Conservation (phyloP, 1,140 invertebrate genomes). For the Atta colombica region DNA sequence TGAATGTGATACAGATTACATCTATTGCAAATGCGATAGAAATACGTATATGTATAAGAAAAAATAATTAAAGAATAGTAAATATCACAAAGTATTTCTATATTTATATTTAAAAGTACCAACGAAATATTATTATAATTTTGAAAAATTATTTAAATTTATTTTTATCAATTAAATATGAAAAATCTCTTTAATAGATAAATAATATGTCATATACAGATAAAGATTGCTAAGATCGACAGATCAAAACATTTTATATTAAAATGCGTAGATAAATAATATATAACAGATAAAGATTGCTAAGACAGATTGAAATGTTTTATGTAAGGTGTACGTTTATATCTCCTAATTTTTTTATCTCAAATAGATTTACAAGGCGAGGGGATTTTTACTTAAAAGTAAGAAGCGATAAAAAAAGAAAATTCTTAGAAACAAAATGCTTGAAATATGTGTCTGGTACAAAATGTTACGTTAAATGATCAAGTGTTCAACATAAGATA, state of each 20-base stretch:
- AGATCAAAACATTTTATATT: neutral
- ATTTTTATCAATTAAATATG: no score
- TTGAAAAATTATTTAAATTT: neutral
- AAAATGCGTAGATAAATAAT: neutral
- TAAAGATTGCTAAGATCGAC: neutral
- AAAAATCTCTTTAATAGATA: neutral
- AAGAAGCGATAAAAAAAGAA: neutral
- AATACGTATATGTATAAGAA: neutral
- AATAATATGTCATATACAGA: neutral
- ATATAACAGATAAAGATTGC: neutral
- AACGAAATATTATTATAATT: neutral
- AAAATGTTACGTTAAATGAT: constrained; percentile 1
- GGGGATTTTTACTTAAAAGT: no score
- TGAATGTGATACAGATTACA: neutral
- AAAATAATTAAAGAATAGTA: neutral
- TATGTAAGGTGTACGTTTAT: neutral
- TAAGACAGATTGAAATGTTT: neutral
- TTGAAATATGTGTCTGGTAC: constrained; percentile 2
- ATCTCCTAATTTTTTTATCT: neutral
- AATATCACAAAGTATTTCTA: neutral
- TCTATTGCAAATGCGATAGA: neutral
- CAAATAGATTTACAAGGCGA: no score
- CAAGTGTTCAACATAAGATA: no score
- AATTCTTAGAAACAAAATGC: constrained; percentile 13
- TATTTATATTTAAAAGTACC: neutral